phyloP scores from a whole-genome alignment of 2,888 invertebrate genomes.

The Lepetodrilus schrolli region DNA sequence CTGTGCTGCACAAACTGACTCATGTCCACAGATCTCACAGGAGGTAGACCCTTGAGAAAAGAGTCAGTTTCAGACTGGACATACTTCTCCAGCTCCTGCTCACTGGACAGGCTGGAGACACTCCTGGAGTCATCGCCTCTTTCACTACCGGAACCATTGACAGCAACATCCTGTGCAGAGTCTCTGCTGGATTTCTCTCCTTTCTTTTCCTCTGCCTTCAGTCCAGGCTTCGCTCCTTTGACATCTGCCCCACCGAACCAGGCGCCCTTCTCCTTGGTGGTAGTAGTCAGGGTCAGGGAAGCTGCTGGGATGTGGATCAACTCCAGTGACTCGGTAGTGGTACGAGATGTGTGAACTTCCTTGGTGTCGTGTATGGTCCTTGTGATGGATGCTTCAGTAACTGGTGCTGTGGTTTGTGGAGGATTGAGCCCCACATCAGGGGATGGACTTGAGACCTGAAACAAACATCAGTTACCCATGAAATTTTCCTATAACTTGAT shows the following conservation, averaged over 20 bases:
- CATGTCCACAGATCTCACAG: slow-evolving; percentile 51
- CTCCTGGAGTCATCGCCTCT: neutral
- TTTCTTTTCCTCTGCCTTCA: neutral
- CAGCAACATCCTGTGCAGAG: neutral
- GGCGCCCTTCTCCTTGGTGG: slow-evolving; percentile 55
- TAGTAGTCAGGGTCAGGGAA: slow-evolving; percentile 60
- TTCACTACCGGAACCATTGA: neutral
- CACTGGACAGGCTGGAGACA: neutral
- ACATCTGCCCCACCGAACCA: slow-evolving; percentile 33
- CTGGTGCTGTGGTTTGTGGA: neutral
- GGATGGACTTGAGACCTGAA: slow-evolving; percentile 5
- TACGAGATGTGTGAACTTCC: slow-evolving; percentile 32
- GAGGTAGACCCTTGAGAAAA: slow-evolving; percentile 56
- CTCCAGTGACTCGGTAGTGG: slow-evolving; percentile 45
- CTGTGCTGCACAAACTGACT: slow-evolving; percentile 43
- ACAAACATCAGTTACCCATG: neutral
- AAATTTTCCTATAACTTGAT: neutral
- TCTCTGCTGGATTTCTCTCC: neutral
- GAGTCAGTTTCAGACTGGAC: slow-evolving; percentile 51
- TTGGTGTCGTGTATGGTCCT: neutral
- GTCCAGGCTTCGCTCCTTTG: neutral
- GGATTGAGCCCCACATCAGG: neutral
- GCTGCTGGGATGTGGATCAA: slow-evolving; percentile 68
- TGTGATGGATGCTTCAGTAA: neutral
- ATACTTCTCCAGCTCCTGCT: slow-evolving; percentile 42